These are phyloP conservation scores for Megalurothrips usitatus DNA, from an alignment of 2,888 invertebrate genomes.

Conservation along the genomic window DNA sequence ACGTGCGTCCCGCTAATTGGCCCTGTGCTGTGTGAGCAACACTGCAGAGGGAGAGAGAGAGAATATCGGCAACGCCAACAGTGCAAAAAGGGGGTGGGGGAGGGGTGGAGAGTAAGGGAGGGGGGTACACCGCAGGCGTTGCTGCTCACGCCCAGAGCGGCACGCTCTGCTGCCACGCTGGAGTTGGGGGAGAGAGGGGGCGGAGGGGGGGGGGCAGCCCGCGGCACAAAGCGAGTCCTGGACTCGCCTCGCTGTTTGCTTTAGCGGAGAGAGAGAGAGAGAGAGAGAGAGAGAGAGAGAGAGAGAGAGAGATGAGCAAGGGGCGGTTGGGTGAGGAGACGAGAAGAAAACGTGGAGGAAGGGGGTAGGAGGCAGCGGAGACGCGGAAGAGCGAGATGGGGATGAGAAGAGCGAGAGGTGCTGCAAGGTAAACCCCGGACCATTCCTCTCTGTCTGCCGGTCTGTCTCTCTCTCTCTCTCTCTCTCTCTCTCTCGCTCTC, in stretches of 20 bases:
- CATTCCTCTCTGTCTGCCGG: not conserved
- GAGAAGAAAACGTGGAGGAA: not conserved
- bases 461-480: not conserved
- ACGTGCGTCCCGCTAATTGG: too few relatives aligned
- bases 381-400: too few relatives aligned
- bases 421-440: not conserved
- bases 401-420: too few relatives aligned
- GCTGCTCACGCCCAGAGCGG: constrained; percentile 9
- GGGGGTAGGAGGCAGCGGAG: not conserved
- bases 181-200: too few relatives aligned
- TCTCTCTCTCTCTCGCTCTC: not conserved
- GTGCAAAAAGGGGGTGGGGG: not conserved
- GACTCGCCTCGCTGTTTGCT: constrained; percentile 1
- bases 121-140: constrained; percentile 19
- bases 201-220: not conserved
- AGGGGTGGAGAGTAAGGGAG: not conserved
- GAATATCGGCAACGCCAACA: not conserved
- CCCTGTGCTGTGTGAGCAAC: not conserved
- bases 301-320: not conserved
- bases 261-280: not conserved
- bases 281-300: not conserved
- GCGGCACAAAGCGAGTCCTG: constrained; percentile 1
- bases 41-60: not conserved
- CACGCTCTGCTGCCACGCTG: not conserved
- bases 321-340: not conserved